These are phyloP conservation scores for Brachionus angularis DNA, from an alignment of 1,140 invertebrate species.

Conservation along the genomic window DNA sequence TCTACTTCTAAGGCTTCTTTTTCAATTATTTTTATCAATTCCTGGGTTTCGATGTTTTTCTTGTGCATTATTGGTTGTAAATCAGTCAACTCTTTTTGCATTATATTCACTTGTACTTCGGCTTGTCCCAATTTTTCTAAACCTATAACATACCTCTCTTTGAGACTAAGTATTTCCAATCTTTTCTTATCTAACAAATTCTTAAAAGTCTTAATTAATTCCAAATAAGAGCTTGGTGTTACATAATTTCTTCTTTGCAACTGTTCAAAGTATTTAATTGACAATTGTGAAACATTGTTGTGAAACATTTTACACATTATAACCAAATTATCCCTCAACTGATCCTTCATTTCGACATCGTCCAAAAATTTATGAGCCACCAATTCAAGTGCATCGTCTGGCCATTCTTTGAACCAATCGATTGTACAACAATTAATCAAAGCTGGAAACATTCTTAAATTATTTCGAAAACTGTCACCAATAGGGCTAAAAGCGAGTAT, in stretches of 20 bases:
- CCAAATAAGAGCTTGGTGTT: slow-evolving; percentile 58
- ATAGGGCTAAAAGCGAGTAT: slow-evolving; percentile 58
- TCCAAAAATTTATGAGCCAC: slow-evolving; percentile 65
- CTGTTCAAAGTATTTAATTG: slow-evolving; percentile 47
- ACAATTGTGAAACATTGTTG: slow-evolving; percentile 52
- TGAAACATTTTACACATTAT: slow-evolving; percentile 58
- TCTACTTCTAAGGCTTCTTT: slow-evolving; percentile 56
- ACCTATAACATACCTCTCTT: slow-evolving; percentile 64
- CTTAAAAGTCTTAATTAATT: slow-evolving; percentile 59
- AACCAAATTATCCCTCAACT: slow-evolving; percentile 51
- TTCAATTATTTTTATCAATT: slow-evolving; percentile 56
- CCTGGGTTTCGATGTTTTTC: slow-evolving; percentile 54
- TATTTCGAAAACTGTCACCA: slow-evolving; percentile 56
- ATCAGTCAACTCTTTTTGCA: slow-evolving; percentile 56
- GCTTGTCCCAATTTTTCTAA: slow-evolving; percentile 59
- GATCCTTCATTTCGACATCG: slow-evolving; percentile 56
- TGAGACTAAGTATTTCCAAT: slow-evolving; percentile 69
- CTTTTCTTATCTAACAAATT: slow-evolving; percentile 54
- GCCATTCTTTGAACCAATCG: slow-evolving; percentile 55
- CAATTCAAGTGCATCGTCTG: slow-evolving; percentile 63
- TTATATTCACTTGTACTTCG: slow-evolving; percentile 63
- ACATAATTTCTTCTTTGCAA: slow-evolving; percentile 53
- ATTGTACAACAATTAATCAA: slow-evolving; percentile 59
- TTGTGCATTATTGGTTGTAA: slow-evolving; percentile 55
- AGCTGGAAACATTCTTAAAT: slow-evolving; percentile 57